Percentiles rank a stretch among this genome's conserved stretches.
Conservation (phyloP, 2,797 vertebrate genomes). For the Peromyscus aztecus region DNA sequence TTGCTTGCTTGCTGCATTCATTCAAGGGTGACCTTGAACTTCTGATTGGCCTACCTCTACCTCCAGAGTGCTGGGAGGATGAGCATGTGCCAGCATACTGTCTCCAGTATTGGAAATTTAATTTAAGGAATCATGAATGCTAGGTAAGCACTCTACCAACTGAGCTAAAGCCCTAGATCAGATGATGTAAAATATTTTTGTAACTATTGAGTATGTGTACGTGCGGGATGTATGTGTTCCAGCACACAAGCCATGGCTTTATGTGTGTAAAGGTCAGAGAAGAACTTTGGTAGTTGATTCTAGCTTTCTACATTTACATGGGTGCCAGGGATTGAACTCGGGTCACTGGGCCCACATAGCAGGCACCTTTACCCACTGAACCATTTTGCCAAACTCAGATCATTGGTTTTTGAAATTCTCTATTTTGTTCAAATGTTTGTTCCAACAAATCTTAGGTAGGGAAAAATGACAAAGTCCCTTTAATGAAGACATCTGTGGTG, state of each 20-base stretch:
- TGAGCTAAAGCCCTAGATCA: not conserved
- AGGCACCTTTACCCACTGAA: not conserved
- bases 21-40: not conserved
- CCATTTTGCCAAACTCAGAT: not conserved
- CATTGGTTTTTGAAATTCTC: not conserved
- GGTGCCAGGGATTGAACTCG: not conserved
- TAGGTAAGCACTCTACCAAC: not conserved
- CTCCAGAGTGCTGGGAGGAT: not conserved
- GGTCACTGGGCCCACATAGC: not conserved
- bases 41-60: not conserved
- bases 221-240: too few relatives aligned
- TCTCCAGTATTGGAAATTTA: not conserved
- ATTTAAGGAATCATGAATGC: not conserved
- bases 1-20: not conserved
- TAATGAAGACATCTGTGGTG: not conserved
- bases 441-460: conserved; percentile 6
- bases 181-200: too few relatives aligned
- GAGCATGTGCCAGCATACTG: not conserved
- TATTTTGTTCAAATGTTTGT: conserved; percentile 8
- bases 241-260: not conserved
- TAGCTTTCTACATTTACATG: not conserved
- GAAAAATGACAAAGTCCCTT: not conserved
- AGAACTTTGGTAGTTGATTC: not conserved
- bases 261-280: not conserved
- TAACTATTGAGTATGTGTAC: not conserved